Conservation (phyloP, 2,113 vertebrate genomes). For the Campylomormyrus tamandua region DNA sequence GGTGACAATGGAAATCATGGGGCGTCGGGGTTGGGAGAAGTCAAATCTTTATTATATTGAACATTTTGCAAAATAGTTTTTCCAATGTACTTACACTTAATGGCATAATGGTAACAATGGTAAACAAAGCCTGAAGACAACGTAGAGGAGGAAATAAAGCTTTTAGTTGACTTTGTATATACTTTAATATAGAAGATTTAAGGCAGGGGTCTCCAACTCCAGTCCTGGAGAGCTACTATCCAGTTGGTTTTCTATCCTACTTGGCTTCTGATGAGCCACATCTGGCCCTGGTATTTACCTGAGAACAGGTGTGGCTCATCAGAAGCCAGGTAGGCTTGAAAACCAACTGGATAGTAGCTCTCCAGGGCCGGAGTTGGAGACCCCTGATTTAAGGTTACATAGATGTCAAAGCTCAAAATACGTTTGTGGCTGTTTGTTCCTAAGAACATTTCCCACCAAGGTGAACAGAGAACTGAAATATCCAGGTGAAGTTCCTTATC, state of each 20-base stretch:
- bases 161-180: not conserved
- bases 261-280: too few species aligned
- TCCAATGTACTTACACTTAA: not conserved
- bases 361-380: too few species aligned
- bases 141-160: not conserved
- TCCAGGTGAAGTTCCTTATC: not conserved
- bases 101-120: not conserved
- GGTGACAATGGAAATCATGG: not conserved
- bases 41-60: not conserved
- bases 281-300: too few species aligned
- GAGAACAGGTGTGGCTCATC: too few species aligned
- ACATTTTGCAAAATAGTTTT: not conserved
- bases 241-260: too few species aligned
- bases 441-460: not conserved
- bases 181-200: not conserved
- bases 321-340: too few species aligned
- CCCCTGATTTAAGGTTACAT: not conserved
- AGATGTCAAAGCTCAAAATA: not conserved
- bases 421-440: not conserved
- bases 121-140: not conserved
- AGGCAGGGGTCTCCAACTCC: too few species aligned
- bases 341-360: too few species aligned
- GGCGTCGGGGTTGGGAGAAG: not conserved
- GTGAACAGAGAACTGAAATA: not conserved
- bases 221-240: too few species aligned